Evolutionary conservation across 2,113 vertebrate species (phyloP).

Genomic region (Madoqua kirkii): DNA sequence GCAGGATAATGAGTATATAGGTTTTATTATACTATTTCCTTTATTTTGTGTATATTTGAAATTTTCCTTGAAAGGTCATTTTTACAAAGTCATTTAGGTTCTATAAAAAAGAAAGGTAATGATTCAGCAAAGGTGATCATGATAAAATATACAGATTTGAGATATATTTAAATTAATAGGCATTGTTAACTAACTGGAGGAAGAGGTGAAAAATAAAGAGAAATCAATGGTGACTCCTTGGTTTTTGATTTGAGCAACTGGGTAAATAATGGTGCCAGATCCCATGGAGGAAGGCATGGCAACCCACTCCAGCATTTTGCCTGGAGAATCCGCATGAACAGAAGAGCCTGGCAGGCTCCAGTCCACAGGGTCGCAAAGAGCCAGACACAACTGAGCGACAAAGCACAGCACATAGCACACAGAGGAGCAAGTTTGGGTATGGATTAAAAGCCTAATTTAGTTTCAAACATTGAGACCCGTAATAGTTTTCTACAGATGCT

Average conservation of each 20-base stretch:
- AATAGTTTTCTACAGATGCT: background rate
- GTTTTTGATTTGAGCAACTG: background rate
- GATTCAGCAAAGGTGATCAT: background rate
- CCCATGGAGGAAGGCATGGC: background rate
- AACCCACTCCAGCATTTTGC: background rate
- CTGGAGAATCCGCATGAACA: background rate
- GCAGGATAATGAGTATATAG: background rate
- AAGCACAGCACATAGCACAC: background rate
- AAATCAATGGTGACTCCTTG: background rate
- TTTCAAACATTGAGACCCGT: background rate
- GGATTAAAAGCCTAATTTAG: background rate
- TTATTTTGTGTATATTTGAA: background rate
- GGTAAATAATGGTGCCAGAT: background rate
- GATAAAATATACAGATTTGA: background rate
- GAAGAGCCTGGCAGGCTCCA: background rate
- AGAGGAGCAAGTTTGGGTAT: background rate
- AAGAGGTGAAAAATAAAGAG: background rate
- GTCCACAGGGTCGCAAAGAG: accelerated
- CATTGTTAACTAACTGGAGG: background rate
- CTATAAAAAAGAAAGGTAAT: background rate
- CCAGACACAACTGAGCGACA: accelerated
- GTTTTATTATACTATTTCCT: background rate
- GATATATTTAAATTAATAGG: background rate
- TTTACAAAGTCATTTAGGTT: background rate
- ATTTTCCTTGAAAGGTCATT: background rate